These are phyloP conservation scores for Prolemur simus DNA, from an alignment of 2,113 vertebrate genomes.

Conservation along the genomic window DNA sequence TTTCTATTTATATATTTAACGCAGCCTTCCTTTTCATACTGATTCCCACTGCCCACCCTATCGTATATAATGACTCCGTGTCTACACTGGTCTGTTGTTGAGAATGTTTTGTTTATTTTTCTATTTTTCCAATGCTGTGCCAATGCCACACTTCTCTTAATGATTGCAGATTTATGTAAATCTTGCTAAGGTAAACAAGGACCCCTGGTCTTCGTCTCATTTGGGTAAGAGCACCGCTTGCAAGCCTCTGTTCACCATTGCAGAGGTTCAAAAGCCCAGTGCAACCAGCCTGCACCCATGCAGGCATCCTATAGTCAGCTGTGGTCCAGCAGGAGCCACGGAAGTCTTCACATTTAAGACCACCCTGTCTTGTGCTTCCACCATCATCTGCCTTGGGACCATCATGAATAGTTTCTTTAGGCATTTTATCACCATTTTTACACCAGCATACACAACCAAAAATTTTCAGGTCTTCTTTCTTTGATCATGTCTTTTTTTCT, in stretches of 20 bases:
- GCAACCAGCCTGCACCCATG: neutral
- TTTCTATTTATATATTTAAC: neutral
- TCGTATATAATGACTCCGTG: too few species aligned
- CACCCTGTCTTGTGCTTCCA: neutral
- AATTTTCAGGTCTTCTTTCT: neutral
- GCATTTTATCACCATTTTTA: neutral
- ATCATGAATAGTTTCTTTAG: neutral
- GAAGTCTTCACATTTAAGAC: neutral
- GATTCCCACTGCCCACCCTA: neutral
- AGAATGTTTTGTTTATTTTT: neutral
- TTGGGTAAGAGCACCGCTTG: neutral
- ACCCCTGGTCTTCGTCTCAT: neutral
- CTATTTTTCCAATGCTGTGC: neutral
- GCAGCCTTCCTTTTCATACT: neutral
- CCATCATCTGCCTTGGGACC: too few species aligned
- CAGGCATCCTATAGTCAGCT: fast-evolving
- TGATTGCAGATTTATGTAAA: neutral
- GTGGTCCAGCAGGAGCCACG: neutral
- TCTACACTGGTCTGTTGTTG: neutral
- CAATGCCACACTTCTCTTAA: neutral
- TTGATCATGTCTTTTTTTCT: neutral
- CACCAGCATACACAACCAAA: too few species aligned
- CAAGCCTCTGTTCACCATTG: fast-evolving
- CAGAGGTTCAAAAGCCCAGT: neutral
- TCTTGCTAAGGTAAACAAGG: neutral